A percentile compares a stretch with the other conserved stretches of the same genome.
These are phyloP conservation scores for Phoenicopterus ruber DNA, from an alignment of 2,113 vertebrate species.

Conservation along the genomic window DNA sequence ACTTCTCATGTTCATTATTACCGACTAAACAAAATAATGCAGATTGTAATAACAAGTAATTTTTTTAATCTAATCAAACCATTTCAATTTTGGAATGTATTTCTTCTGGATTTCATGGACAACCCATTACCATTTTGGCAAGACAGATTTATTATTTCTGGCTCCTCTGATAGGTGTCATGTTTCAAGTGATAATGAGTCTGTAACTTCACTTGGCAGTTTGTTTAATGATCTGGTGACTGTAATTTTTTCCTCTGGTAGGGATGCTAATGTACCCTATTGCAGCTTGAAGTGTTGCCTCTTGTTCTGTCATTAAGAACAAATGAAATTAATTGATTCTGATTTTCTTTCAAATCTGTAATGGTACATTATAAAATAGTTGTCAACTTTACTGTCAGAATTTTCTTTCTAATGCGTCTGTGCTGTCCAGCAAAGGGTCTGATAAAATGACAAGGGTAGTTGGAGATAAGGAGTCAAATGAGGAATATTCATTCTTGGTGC, in stretches of 20 bases:
- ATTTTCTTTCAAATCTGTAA: conserved; percentile 5
- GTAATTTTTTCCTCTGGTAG: conserved; percentile 10
- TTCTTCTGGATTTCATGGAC: conserved; percentile 7
- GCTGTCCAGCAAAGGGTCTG: not conserved
- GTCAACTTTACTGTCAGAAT: not conserved
- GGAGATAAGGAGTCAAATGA: not conserved
- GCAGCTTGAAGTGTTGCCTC: conserved; percentile 2
- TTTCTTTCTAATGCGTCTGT: not conserved
- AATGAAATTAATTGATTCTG: conserved; percentile 34
- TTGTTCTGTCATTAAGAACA: conserved; percentile 37
- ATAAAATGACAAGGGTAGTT: not conserved
- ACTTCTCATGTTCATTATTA: not conserved
- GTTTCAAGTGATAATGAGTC: conserved; percentile 47
- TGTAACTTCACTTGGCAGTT: conserved; percentile 47
- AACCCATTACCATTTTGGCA: not conserved
- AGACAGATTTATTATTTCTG: conserved; percentile 33
- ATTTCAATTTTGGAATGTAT: not conserved
- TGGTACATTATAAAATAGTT: not conserved
- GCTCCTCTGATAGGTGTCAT: conserved; percentile 10
- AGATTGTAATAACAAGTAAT: not conserved
- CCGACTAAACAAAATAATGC: not conserved
- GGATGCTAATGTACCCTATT: not conserved
- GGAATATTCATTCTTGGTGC: not conserved
- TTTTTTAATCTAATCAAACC: conserved; percentile 10
- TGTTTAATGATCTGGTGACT: conserved; percentile 46